Conservation (phyloP, 2,797 vertebrate genomes). For the Taeniopygia guttata region DNA sequence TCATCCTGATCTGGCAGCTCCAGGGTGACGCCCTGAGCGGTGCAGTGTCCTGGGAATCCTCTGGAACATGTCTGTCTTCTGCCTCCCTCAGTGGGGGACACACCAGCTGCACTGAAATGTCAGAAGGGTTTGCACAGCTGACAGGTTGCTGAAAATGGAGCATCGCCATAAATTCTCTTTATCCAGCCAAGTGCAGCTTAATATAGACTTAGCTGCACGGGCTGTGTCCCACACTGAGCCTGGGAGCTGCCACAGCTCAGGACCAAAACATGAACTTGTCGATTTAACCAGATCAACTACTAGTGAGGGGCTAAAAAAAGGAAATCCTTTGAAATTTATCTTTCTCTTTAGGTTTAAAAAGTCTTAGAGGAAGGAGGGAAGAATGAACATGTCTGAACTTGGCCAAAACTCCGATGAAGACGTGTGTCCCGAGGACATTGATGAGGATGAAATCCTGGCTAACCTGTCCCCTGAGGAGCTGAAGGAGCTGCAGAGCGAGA, state of each 20-base stretch:
- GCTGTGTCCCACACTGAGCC: slow-evolving; percentile 13
- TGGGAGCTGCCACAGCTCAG: neutral
- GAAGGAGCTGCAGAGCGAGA: slow-evolving; percentile 90
- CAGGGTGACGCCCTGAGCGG: neutral
- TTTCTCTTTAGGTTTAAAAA: slow-evolving; percentile 12
- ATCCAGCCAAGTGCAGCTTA: slow-evolving; percentile 73
- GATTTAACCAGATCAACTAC: neutral
- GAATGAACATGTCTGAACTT: slow-evolving; percentile 73
- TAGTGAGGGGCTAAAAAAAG: fast-evolving
- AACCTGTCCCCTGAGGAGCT: slow-evolving; percentile 93
- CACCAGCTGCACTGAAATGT: slow-evolving; percentile 81
- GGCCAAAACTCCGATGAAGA: slow-evolving; percentile 75
- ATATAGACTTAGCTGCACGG: slow-evolving; percentile 70
- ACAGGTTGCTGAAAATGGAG: slow-evolving; percentile 77
- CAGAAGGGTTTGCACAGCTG: slow-evolving; percentile 80
- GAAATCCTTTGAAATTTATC: neutral
- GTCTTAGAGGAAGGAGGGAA: neutral
- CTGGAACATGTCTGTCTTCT: neutral
- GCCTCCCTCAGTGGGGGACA: neutral
- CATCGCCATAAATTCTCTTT: slow-evolving; percentile 70
- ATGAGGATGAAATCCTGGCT: slow-evolving; percentile 94
- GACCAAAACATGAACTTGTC: slow-evolving; percentile 13
- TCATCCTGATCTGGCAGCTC: fast-evolving
- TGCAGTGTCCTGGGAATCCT: neutral
- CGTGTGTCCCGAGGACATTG: slow-evolving; percentile 80